phyloP scores from a whole-genome alignment of 2,797 vertebrate genomes.

The Enteromius treurensis region DNA sequence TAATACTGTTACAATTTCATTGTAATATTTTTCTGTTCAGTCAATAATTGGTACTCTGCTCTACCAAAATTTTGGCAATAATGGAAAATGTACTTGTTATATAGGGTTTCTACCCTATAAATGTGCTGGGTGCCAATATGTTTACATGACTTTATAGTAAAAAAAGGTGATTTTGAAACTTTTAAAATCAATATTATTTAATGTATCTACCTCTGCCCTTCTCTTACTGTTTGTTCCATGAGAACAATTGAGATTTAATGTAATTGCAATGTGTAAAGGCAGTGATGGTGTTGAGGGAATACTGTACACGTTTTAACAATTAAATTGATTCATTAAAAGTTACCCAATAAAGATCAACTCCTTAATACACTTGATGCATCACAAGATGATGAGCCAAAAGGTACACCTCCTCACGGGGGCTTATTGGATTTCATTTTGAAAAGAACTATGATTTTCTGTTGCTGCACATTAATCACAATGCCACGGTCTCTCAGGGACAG shows the following conservation, averaged over 20 bases:
- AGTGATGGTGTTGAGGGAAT: background rate
- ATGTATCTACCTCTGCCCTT: constrained; percentile 28
- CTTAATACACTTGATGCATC: constrained; percentile 34
- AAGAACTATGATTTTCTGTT: constrained; percentile 32
- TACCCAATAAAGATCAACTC: constrained; percentile 33
- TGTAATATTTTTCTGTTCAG: background rate
- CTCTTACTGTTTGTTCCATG: constrained; percentile 13
- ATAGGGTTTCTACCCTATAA: background rate
- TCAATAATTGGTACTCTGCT: background rate
- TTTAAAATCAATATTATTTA: constrained; percentile 2
- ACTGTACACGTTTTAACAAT: background rate
- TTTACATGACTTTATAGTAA: constrained; percentile 16
- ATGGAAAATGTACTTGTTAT: constrained; percentile 20
- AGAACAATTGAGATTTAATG: constrained; percentile 16
- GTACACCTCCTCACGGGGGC: background rate
- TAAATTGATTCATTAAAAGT: constrained; percentile 32
- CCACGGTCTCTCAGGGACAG: constrained; percentile 25
- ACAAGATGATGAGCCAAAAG: background rate
- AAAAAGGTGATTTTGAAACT: background rate
- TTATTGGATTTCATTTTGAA: constrained; percentile 34
- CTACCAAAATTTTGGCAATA: background rate
- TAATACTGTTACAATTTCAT: background rate
- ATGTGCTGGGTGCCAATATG: constrained; percentile 4
- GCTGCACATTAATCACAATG: constrained; percentile 40
- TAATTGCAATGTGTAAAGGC: constrained; percentile 7